phyloP scores from a whole-genome alignment of 2,797 vertebrate species.

The Centroberyx gerrardi region DNA sequence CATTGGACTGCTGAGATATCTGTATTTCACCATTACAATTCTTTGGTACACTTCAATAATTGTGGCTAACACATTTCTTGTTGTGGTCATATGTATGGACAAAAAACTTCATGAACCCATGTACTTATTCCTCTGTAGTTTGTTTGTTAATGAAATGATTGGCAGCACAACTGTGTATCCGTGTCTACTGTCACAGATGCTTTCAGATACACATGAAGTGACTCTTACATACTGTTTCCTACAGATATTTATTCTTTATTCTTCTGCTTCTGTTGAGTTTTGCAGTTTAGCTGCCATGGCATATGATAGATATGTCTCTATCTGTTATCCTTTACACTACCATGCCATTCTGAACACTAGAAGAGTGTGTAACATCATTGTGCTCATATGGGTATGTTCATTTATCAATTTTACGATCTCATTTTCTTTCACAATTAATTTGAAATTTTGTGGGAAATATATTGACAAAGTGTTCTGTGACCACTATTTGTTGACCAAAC shows the following conservation, averaged over 20 bases:
- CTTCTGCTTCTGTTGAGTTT: conserved; percentile 61
- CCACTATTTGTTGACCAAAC: conserved; percentile 48
- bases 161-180: conserved; percentile 54
- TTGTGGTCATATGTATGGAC: conserved; percentile 62
- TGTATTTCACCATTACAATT: conserved; percentile 38
- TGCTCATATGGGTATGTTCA: conserved; percentile 46
- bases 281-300: conserved; percentile 73
- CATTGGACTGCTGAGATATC: conserved; percentile 41
- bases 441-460: conserved; percentile 50
- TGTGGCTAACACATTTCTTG: conserved; percentile 38
- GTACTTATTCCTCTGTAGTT: conserved; percentile 69
- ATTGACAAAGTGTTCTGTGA: conserved; percentile 68
- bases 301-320: conserved; percentile 57
- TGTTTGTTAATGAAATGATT: conserved; percentile 62
- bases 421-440: conserved; percentile 12
- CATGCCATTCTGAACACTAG: conserved; percentile 47
- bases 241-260: conserved; percentile 66
- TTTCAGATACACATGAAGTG: conserved; percentile 60
- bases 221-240: conserved; percentile 55
- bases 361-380: conserved; percentile 34
- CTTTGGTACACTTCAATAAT: conserved; percentile 46
- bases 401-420: conserved; percentile 1
- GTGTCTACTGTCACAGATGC: conserved; percentile 56
- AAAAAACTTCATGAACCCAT: conserved; percentile 71
- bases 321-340: conserved; percentile 62